Conservation (phyloP, 2,113 vertebrate species). For the Scartelaos histophorus region DNA sequence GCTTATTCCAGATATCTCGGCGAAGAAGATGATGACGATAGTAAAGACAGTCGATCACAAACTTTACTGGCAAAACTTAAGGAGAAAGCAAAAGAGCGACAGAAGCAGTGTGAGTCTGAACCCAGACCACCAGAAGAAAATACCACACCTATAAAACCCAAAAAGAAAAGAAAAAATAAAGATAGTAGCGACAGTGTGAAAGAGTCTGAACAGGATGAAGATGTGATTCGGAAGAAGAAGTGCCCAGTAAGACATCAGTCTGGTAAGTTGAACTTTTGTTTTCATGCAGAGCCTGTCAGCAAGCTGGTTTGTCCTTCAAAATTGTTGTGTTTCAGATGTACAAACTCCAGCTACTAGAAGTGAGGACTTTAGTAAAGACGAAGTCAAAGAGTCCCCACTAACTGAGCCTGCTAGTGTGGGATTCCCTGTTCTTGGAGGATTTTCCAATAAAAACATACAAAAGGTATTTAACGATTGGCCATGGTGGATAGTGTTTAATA, state of each 20-base stretch:
- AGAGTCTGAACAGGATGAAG: background rate
- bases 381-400: slow-evolving; percentile 4
- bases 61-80: slow-evolving; percentile 82
- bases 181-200: background rate
- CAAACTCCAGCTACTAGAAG: background rate
- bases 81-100: slow-evolving; percentile 80
- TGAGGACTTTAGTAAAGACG: background rate
- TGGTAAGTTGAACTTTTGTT: background rate
- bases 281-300: background rate
- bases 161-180: slow-evolving; percentile 31
- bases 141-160: background rate
- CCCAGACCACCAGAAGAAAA: slow-evolving; percentile 9
- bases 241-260: background rate
- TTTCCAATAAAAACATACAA: slow-evolving; percentile 63
- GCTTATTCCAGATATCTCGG: slow-evolving; percentile 77
- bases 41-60: slow-evolving; percentile 69
- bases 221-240: background rate
- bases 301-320: background rate
- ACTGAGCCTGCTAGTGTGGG: slow-evolving; percentile 40
- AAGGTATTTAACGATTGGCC: slow-evolving; percentile 71
- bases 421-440: slow-evolving; percentile 79
- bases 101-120: slow-evolving; percentile 56
- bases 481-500: background rate
- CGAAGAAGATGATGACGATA: slow-evolving; percentile 68
- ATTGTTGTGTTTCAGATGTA: background rate